Evolutionary conservation across 2,888 invertebrate genomes (phyloP), one percentile per base, ranked within the genome.

Genomic region (Deladenus siricidicola): DNA sequence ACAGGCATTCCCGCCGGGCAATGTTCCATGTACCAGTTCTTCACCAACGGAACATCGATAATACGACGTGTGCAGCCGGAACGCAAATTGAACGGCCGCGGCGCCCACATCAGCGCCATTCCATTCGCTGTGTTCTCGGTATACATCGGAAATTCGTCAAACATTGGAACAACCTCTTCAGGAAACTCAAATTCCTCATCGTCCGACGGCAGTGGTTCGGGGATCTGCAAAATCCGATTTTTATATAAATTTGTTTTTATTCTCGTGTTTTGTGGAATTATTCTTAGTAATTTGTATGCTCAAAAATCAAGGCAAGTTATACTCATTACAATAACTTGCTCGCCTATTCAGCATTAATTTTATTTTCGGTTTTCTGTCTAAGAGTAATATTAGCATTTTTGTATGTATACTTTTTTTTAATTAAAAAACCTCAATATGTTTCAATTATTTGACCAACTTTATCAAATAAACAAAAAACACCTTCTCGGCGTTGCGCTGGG

Each of bases 111-210:
- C 26, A 78, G 70, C 1, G 74, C 76, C 45, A 78, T 68, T 43
- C 78, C 98, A 83, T 98, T 96, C 0, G 98, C 96, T 1, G 98
- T 98, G 79, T 98, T 93, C 79, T 98, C 96, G 0, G 94, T 90
- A 79, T 98, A 99, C 54, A 99, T 83, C 0, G 96, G 93, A 23
- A 58, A 61, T 4, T 82, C 81, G 53, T 78, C 71, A 62, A 99
- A 82, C 79, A 96, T 89, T 4, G 96, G 91, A 72, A 89, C 87
- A 0, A 93, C 88, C 70, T 86, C 87, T 75, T 90, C 90, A 0
- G 91, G 89, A 44, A 99, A 82, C 49, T 89, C 85, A 83, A 91
- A 98, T 70, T 94, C 94, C 77, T 90, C 90, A 55, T 78, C 78
- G 72, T 93, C 93, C 56, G 93, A 92, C 0, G 91, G 89, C 58